Percentiles rank a stretch among this genome's conserved stretches.
Conservation (phyloP, 2,113 vertebrate genomes). For the Neotoma lepida region DNA sequence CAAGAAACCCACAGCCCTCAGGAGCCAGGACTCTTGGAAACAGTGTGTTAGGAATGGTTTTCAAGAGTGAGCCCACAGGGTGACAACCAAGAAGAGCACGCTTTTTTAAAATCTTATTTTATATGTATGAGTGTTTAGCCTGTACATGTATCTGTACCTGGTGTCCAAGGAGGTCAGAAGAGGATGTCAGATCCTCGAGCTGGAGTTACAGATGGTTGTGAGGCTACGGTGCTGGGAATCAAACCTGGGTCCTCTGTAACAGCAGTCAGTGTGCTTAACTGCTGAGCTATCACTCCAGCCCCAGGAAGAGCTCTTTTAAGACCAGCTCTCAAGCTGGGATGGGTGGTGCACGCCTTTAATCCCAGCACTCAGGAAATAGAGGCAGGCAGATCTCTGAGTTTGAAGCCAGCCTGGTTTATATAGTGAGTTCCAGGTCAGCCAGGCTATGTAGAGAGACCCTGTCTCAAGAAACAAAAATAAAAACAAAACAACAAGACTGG, state of each 20-base stretch:
- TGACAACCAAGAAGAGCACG: neutral
- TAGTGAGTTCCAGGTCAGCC: neutral
- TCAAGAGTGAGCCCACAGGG: neutral
- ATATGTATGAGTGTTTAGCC: neutral
- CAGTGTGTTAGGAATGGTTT: neutral
- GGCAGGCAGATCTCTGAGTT: neutral
- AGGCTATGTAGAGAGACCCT: neutral
- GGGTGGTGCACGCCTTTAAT: neutral
- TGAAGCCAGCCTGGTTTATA: neutral
- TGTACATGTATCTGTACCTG: neutral
- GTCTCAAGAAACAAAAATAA: neutral
- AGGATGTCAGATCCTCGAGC: neutral
- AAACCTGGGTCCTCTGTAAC: neutral
- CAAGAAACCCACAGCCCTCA: neutral
- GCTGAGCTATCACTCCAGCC: neutral
- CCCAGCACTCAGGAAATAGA: neutral
- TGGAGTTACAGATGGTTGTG: neutral
- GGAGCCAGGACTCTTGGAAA: neutral
- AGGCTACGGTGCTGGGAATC: neutral
- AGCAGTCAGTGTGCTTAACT: neutral
- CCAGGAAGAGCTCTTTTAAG: neutral
- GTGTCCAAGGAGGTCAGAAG: too few relatives aligned
- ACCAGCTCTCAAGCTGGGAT: neutral
- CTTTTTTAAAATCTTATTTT: neutral
- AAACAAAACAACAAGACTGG: fast-evolving